Evolutionary conservation across 2,113 vertebrate genomes (phyloP), one percentile per base, ranked within the genome.

Genomic region (Nibea albiflora): DNA sequence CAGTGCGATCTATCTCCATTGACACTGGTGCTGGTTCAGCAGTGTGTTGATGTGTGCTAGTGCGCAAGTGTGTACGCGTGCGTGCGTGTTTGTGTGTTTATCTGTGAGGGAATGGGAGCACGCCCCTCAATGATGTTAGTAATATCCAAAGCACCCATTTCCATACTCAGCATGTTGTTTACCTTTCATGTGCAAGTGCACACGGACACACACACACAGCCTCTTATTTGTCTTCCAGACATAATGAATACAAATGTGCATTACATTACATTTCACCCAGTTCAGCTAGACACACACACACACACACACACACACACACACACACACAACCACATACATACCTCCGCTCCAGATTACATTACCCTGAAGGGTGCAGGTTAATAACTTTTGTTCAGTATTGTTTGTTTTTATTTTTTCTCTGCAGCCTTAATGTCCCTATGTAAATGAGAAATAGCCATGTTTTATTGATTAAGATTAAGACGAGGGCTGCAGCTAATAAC

Each of bases 191-290:
- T 65, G 65, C 67, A 26, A 53, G 57, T 67, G 70, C 19, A 20
- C 65, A 22, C 5, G 20, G 19, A 62, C n/a, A 75, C 53, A 60
- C 75, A 82, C 71, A 28, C 28, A 0, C 57, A 20, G 66, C 44
- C 75, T 85, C 61, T 83, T 89, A 89, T 91, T 90, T 90, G 80
- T 92, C 90, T 89, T 82, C 63, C 87, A 76, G 85, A 71, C 86
- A 74, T 93, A 93, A 94, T 93, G 89, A 93, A 93, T 90, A 93
- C 86, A 92, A 94, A 93, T 93, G 84, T 73, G 77, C 64, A 42
- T 76, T 54, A 63, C 76, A 52, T 90, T 88, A 63, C 76, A 52
- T 90, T 88, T 85, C 73, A 60, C 68, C 65, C 26, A 24, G 56
- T 75, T 79, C 85, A 85, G 80, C 73, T 69, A 17, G 65, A 26